Evolutionary conservation across 2,113 vertebrate species (phyloP).

Genomic region (Pterocles orientalis): DNA sequence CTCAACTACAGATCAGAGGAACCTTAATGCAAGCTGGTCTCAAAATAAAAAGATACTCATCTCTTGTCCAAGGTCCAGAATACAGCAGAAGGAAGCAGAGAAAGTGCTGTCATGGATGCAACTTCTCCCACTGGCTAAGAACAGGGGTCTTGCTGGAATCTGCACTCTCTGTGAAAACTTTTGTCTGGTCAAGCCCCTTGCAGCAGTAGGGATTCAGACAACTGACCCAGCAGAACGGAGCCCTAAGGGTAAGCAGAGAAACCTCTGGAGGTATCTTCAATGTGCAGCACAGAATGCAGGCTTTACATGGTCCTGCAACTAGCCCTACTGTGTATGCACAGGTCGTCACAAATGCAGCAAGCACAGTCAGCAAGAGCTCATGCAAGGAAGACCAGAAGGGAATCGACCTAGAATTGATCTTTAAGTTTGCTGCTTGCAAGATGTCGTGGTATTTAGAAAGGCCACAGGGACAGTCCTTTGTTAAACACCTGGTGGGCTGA

Average conservation of each 20-base stretch:
- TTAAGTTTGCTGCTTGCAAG: background rate
- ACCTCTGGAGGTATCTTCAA: background rate
- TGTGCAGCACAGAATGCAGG: background rate
- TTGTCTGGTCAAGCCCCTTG: background rate
- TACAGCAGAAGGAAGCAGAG: background rate
- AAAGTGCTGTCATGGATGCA: background rate
- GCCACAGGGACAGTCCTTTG: too few relatives aligned
- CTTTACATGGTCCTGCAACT: too few relatives aligned
- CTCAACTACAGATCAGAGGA: background rate
- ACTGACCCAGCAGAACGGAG: background rate
- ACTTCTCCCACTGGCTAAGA: background rate
- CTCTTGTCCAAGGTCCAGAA: background rate
- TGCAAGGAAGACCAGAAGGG: background rate
- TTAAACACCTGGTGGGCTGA: too few relatives aligned
- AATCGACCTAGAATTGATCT: background rate
- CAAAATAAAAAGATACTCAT: background rate
- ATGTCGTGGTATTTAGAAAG: too few relatives aligned
- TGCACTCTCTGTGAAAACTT: background rate
- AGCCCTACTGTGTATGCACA: background rate
- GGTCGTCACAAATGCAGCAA: background rate
- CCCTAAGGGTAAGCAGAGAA: background rate
- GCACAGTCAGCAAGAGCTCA: background rate
- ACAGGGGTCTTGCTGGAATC: background rate
- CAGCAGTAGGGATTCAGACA: background rate
- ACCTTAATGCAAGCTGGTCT: background rate